Base-by-base conservation (phyloP, 2,113 vertebrate genomes). In the Anhinga anhinga region DNA sequence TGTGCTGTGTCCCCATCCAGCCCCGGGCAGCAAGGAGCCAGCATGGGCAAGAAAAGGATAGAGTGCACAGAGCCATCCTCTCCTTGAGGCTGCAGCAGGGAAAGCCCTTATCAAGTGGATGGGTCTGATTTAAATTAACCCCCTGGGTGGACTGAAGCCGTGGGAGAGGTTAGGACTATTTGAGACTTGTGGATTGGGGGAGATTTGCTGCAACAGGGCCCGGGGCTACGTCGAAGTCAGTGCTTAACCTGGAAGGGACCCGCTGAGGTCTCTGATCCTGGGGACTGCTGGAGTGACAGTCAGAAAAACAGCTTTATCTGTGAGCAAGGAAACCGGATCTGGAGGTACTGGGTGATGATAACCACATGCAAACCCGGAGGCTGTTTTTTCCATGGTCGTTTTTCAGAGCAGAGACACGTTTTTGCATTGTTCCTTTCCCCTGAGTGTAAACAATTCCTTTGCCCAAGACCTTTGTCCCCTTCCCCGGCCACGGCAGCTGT, bases 251-350 rank as follows among this genome's bases (percentile, higher is more conserved):
- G 63, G 81, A 77, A 87, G 70, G 58, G 82, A 91, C n/a, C 50
- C 0, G 0, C 88, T 91, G 26, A 32, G 38, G 52, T 27, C 74
- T 62, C 83, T 15, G 27, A 67, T 85, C 49, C 77, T 0, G 26
- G 50, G 58, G 52, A 22, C 50, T 45, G 84, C 81, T 56, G 53
- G 49, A 76, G 72, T 16, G 42, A 58, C 80, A 62, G 52, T 52
- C 53, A 76, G 91, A 74, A 81, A 90, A 96, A 40, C 82, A 83
- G 78, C 63, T 80, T 89, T 63, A 85, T 95, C 72, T 88, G 18
- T 5, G 21, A 78, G 70, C 52, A 52, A 71, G 71, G 80, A 93
- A 87, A 71, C 34, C 1, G 2, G 86, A 72, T 78, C 79, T 21
- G 82, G 44, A 82, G 63, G 32, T 67, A 4, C 8, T 1, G 56